Evolutionary conservation across 2,888 invertebrate species (phyloP).

Genomic region (Cephalotes varians): DNA sequence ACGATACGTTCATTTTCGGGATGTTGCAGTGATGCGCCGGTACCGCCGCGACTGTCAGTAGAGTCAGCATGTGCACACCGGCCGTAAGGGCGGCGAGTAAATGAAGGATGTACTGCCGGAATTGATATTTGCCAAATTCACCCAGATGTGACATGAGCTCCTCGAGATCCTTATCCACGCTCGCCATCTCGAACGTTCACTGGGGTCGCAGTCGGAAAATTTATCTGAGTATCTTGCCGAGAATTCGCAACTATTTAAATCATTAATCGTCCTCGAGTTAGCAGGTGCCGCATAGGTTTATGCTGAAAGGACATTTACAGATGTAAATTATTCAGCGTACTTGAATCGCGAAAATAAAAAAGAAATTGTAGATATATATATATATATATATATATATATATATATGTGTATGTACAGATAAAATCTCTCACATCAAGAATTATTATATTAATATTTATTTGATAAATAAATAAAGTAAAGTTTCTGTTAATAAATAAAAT

Average conservation of each 20-base stretch:
- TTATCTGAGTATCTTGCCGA: not conserved
- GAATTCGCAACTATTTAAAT: not conserved
- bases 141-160: constrained; percentile 86
- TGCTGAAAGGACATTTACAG: constrained; percentile 7
- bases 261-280: not conserved
- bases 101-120: constrained; percentile 92
- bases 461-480: not conserved
- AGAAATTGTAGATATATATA: not conserved
- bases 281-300: not conserved
- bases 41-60: constrained; percentile 93
- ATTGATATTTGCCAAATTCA: constrained; percentile 94
- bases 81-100: constrained; percentile 92
- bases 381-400: not conserved
- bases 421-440: not conserved
- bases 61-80: constrained; percentile 93
- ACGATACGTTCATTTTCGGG: constrained; percentile 50
- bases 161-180: constrained; percentile 80
- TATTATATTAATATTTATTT: constrained; percentile 12
- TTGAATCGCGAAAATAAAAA: not conserved
- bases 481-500: not conserved
- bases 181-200: constrained; percentile 60
- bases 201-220: not conserved
- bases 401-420: not conserved
- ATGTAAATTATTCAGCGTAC: not conserved
- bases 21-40: constrained; percentile 89